Evolutionary conservation across 2,797 vertebrate genomes (phyloP), one percentile per base, ranked within the genome.

Genomic region (Sphaeramia orbicularis): DNA sequence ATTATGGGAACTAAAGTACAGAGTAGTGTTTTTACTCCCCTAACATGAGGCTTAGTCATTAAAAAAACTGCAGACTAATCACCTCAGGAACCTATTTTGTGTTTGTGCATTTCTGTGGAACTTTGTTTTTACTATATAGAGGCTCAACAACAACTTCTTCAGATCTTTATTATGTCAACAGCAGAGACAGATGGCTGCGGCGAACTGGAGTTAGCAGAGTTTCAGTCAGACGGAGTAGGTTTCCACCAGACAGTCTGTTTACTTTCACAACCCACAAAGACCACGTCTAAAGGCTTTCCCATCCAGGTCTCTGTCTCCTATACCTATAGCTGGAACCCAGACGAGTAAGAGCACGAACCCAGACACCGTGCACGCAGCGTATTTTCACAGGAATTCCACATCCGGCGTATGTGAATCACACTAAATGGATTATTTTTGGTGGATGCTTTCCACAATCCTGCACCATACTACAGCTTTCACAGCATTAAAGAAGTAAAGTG

Each of bases 241-340:
- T 83, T 83, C 76, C 71, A 69, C 61, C 76, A 83, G 84, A 87
- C 86, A 67, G 71, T 64, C 47, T 86, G 83, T 87, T 86, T 89
- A 61, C 68, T 85, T 81, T 90, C 58, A 51, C 68, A 65, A 18
- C 71, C 84, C 76, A 74, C 84, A 57, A 37, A 62, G 21, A 73
- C 66, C 53, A 67, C 8, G 4, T 60, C 52, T n/a, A 45, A 54
- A 42, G 49, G 47, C 15, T 75, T 61, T 65, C 54, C 45, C 24
- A 50, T 47, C 51, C 32, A 60, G 45, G 52, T 63, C 58, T 47
- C 48, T 38, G 53, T 55, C 51, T 66, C 45, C 19, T 52, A 27
- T 69, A 70, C 44, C 75, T 76, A 59, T 70, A 75, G 51, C 62
- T 57, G 66, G 30, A 50, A n/a, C n/a, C n/a, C n/a, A n/a, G n/a